Evolutionary conservation across 2,113 vertebrate species (phyloP), one percentile per base, ranked within the genome.

Genomic region (Donacobius atricapilla): DNA sequence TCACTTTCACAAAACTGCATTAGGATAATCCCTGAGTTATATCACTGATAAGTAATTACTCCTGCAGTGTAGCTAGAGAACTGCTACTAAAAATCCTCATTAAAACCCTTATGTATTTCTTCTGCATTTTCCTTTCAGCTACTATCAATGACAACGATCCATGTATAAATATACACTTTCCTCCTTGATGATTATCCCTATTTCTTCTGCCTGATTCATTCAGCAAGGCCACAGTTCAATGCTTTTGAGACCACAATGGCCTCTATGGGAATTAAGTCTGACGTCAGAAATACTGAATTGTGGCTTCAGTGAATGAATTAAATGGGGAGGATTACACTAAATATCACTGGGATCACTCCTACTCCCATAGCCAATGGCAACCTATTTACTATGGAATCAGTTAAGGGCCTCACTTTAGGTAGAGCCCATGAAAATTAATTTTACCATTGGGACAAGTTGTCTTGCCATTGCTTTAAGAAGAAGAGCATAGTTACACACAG

Each of bases 181-280:
- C 87, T 96, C 76, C 80, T 63, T 44, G 31, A 86, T 87, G 45
- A 83, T 76, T 66, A 66, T 42, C 73, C 63, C 56, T 60, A 28
- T 89, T 95, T 87, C 85, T 95, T 78, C 69, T 39, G 33, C 48
- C 70, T 18, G 30, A 89, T 90, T 81, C 93, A 90, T 93, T 87
- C 83, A n/a, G 39, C 17, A 54, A 92, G 82, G 75, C 77, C 76
- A 87, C 90, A 94, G 87, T 92, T 97, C 85, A 86, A 17, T 86
- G 83, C 86, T 91, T 94, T 45, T 83, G 73, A 90, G 89, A 83
- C 92, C 66, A 78, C 82, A 83, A 48, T 20, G n/a, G 88, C 54
- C 71, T 72, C 92, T 33, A 23, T 63, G 71, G 90, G 82, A 93
- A 93, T 95, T 91, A 91, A 95, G 54, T 76, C 73, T 96, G 93